Evolutionary conservation across 2,113 vertebrate genomes (phyloP).

Genomic region (Spilogale gracilis): DNA sequence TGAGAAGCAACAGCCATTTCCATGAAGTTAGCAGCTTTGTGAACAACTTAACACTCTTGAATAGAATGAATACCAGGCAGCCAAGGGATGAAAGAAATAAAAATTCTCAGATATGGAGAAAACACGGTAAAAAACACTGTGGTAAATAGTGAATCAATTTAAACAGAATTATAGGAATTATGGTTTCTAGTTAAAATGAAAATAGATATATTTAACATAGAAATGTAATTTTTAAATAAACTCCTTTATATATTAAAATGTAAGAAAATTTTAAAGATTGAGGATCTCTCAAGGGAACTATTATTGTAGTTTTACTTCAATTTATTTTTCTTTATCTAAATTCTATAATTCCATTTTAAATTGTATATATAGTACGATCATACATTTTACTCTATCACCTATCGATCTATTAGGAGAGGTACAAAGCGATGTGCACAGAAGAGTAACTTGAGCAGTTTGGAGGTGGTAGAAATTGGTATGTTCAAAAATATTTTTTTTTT

Average conservation of each 20-base stretch:
- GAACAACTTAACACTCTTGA: background rate
- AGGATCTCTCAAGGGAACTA: background rate
- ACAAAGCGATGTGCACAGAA: background rate
- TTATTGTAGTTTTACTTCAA: slow-evolving; percentile 15
- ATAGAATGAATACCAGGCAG: background rate
- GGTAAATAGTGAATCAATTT: background rate
- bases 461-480: background rate
- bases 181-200: background rate
- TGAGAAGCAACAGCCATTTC: background rate
- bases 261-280: background rate
- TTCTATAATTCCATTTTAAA: slow-evolving; percentile 4
- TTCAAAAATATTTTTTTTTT: background rate
- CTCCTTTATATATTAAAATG: background rate
- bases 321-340: slow-evolving; percentile 4
- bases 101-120: background rate
- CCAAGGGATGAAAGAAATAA: background rate
- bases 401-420: background rate
- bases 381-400: background rate
- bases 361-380: background rate
- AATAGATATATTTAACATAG: background rate
- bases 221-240: background rate
- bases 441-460: background rate
- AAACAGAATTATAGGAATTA: background rate
- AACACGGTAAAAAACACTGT: background rate
- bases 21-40: background rate